Percentiles rank a stretch among this genome's conserved stretches.
These are phyloP conservation scores for Vultur gryphus DNA, from an alignment of 2,797 vertebrate genomes.

Conservation along the genomic window DNA sequence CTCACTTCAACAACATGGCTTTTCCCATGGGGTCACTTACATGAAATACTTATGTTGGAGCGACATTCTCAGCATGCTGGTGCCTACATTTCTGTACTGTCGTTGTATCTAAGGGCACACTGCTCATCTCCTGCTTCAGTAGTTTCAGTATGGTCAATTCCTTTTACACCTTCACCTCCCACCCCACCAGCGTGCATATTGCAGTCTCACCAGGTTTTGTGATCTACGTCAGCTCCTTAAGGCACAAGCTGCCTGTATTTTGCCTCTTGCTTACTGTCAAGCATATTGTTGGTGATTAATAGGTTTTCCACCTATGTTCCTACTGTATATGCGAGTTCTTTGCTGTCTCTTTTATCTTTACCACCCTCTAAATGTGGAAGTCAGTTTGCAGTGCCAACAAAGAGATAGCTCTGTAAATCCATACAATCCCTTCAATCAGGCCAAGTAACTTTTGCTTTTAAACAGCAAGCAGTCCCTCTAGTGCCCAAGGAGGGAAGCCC, in stretches of 20 bases:
- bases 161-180: not conserved
- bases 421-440: not conserved
- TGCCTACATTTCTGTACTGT: not conserved
- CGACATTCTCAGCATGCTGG: not conserved
- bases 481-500: not conserved
- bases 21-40: not conserved
- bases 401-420: not conserved
- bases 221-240: not conserved
- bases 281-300: not conserved
- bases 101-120: fast-evolving
- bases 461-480: not conserved
- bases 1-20: not conserved
- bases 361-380: not conserved
- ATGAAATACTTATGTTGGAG: not conserved
- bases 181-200: fast-evolving
- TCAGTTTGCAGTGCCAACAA: not conserved
- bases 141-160: not conserved
- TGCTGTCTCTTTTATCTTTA: not conserved
- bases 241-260: not conserved
- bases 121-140: not conserved
- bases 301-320: not conserved
- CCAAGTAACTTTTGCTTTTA: not conserved
- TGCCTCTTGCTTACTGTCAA: not conserved
- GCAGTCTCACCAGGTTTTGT: not conserved
- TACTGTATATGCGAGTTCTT: not conserved